phyloP scores from a whole-genome alignment of 2,888 invertebrate species.

The Ectobius pallidus region DNA sequence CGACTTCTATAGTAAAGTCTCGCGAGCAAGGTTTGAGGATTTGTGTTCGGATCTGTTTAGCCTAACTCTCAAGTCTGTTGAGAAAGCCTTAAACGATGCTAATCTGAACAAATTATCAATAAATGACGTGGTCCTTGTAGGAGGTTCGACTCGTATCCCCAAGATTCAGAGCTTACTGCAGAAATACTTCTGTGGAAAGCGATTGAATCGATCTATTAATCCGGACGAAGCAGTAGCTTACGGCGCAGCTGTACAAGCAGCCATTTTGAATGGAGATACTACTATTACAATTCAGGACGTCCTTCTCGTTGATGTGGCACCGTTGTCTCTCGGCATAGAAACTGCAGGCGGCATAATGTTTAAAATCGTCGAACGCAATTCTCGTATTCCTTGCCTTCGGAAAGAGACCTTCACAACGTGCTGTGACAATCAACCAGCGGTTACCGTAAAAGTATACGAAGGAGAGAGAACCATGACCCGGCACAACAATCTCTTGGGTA shows the following conservation, averaged over 20 bases:
- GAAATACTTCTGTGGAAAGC: constrained; percentile 62
- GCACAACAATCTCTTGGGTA: constrained; percentile 69
- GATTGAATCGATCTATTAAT: constrained; percentile 58
- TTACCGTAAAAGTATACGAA: constrained; percentile 57
- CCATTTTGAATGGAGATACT: constrained; percentile 64
- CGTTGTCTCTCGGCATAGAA: constrained; percentile 73
- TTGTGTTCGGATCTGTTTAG: constrained; percentile 53
- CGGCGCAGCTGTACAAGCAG: constrained; percentile 70
- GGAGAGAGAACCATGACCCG: constrained; percentile 65
- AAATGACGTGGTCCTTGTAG: constrained; percentile 58
- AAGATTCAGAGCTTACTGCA: constrained; percentile 53
- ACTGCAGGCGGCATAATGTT: constrained; percentile 77
- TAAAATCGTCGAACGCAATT: constrained; percentile 68
- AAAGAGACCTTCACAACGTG: constrained; percentile 67
- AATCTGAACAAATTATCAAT: constrained; percentile 55
- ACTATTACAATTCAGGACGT: constrained; percentile 65
- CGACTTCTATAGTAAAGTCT: constrained; percentile 53
- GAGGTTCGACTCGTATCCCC: constrained; percentile 56
- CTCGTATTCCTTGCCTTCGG: constrained; percentile 68
- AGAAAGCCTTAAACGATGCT: constrained; percentile 57
- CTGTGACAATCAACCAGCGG: constrained; percentile 66
- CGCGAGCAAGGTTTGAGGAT: constrained; percentile 50
- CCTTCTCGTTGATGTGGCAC: constrained; percentile 68
- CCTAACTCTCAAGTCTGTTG: constrained; percentile 64
- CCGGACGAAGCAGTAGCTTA: constrained; percentile 77